Conservation (phyloP, 2,888 invertebrate genomes). For the Nymphalis urticae region DNA sequence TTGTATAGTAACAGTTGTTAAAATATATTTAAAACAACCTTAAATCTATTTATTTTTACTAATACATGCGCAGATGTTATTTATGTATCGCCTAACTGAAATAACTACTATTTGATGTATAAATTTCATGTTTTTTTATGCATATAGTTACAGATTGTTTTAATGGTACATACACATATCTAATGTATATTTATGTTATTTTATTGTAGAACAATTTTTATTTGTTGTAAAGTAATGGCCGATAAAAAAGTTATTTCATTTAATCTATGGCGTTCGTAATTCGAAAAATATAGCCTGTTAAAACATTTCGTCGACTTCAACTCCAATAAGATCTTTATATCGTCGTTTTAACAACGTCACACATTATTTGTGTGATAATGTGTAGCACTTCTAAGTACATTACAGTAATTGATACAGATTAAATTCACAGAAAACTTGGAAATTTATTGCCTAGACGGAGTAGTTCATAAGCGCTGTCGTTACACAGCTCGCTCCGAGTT, state of each 20-base stretch:
- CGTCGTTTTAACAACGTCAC: constrained; percentile 17
- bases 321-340: constrained; percentile 12
- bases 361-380: constrained; percentile 28
- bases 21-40: too few species aligned
- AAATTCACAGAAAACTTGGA: constrained; percentile 25
- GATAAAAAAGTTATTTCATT: constrained; percentile 10
- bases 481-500: constrained; percentile 28
- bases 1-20: too few species aligned
- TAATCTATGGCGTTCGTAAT: constrained; percentile 5
- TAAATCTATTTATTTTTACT: too few species aligned
- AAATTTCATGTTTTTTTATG: too few species aligned
- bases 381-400: constrained; percentile 26
- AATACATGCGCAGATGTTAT: too few species aligned
- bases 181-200: neutral
- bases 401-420: constrained; percentile 27
- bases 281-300: constrained; percentile 14
- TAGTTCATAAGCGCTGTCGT: constrained; percentile 29
- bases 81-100: too few species aligned
- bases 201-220: constrained; percentile 6
- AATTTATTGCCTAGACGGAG: constrained; percentile 24
- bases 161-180: neutral
- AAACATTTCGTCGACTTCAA: constrained; percentile 7
- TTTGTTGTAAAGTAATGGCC: neutral
- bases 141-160: neutral
- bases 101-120: too few species aligned